Evolutionary conservation across 2,888 invertebrate genomes (phyloP).

Genomic region (Eustalomyia histrio): DNA sequence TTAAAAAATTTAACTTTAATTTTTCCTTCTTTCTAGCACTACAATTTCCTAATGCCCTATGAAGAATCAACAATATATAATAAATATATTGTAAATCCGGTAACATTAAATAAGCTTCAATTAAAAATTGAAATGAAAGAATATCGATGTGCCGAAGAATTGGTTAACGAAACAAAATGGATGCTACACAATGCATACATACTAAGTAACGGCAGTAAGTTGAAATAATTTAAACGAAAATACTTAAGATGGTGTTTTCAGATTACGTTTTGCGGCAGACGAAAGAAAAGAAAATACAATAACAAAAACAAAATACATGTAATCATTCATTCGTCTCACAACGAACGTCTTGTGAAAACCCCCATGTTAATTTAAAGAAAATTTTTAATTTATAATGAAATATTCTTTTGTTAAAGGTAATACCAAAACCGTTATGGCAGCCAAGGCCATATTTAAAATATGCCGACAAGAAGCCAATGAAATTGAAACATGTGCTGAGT

Average conservation of each 20-base stretch:
- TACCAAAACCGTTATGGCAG: slow-evolving; percentile 87
- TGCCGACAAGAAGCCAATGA: slow-evolving; percentile 94
- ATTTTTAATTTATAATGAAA: too few relatives aligned
- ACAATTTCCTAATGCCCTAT: slow-evolving; percentile 61
- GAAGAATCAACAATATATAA: slow-evolving; percentile 71
- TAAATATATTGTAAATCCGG: slow-evolving; percentile 92
- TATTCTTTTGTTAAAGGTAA: slow-evolving; percentile 81
- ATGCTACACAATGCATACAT: slow-evolving; percentile 95
- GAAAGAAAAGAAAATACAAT: too few relatives aligned
- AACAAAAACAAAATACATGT: too few relatives aligned
- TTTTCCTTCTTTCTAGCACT: slow-evolving; percentile 38
- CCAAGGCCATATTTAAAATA: slow-evolving; percentile 89
- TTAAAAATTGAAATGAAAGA: slow-evolving; percentile 86
- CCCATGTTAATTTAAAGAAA: too few relatives aligned
- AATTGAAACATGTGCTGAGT: slow-evolving; percentile 95
- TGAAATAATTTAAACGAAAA: background rate
- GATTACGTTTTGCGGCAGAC: too few relatives aligned
- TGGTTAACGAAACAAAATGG: slow-evolving; percentile 95
- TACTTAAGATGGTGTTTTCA: too few relatives aligned
- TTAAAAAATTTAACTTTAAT: too few relatives aligned
- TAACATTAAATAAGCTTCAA: slow-evolving; percentile 89
- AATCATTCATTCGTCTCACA: too few relatives aligned
- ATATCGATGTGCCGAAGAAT: slow-evolving; percentile 93
- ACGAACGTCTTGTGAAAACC: too few relatives aligned
- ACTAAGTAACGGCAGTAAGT: slow-evolving; percentile 92